Base-by-base conservation (phyloP, 2,113 vertebrate species). In the Arenaria interpres region DNA sequence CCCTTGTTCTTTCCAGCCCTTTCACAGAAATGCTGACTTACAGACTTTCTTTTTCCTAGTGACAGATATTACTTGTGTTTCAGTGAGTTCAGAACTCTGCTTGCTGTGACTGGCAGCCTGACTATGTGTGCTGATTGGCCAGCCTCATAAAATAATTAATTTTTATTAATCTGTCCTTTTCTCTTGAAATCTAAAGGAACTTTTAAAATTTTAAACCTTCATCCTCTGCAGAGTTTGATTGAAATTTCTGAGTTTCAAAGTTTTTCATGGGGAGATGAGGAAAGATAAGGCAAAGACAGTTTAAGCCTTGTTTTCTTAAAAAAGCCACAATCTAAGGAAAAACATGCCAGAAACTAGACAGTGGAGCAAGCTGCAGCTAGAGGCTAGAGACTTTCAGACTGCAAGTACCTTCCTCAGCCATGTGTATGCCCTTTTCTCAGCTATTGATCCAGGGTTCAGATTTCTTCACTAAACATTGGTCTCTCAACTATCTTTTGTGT, bases 351-450 rank as follows among this genome's bases (percentile, higher is more conserved):
- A 93, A 77, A 35, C 1, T 35, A 51, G 17, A 33, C 39, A 45
- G 5, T 10, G 45, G 23, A 74, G 17, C 69, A 87, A 67, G 43
- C 7, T 91, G 7, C 9, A 60, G 10, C 8, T 63, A 30, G 7
- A 22, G 4, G 8, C 8, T 64, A 60, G 4, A 48, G 3, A 7
- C 5, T 56, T 76, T 84, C 48, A 59, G 27, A 66, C 17, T 51
- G 3, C 6, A 59, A 25, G 8, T 37, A 51, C 19, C 20, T 64
- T 84, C 18, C 23, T 60, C 50, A 66, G 18, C 4, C 19, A 33
- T 1, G 0, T 0, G 1, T 46, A 60, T 41, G 6, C 4, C 16
- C 2, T 74, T 50, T 74, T 37, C 15, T 62, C 24, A 50, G 10
- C 10, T 68, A 25, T 37, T 23, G 24, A 59, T 41, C 12, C 32